Evolutionary conservation across 2,888 invertebrate species (phyloP).

Genomic region (Seira sanloemensis): DNA sequence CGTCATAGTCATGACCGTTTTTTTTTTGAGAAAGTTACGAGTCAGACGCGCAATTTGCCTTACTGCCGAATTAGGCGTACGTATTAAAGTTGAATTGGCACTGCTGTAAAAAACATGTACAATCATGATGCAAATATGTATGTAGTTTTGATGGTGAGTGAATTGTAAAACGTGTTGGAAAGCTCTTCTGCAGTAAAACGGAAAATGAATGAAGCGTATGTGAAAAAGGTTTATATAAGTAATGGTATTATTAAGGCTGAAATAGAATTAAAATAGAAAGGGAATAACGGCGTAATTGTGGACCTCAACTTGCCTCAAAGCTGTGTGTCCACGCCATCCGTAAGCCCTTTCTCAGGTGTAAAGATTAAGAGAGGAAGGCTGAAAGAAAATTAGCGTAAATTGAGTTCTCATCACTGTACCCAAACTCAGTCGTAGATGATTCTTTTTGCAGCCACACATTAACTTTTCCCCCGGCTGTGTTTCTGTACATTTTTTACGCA

Average conservation of each 20-base stretch:
- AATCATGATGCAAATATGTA: not conserved
- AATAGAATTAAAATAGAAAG: no score
- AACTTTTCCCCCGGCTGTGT: no score
- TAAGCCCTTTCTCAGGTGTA: no score
- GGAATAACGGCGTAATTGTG: no score
- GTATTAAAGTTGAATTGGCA: not conserved
- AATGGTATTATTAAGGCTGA: no score
- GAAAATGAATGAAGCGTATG: not conserved
- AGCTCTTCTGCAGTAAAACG: not conserved
- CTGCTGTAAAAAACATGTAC: conserved; percentile 3
- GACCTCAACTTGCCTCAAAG: no score
- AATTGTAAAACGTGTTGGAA: conserved; percentile 2
- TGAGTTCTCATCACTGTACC: no score
- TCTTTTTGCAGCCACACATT: no score
- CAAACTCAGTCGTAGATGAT: no score
- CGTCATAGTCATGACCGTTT: no score
- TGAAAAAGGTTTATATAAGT: no score
- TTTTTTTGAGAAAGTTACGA: not conserved
- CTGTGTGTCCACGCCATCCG: no score
- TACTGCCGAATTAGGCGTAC: not conserved
- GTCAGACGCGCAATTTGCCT: not conserved
- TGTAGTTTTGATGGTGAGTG: not conserved
- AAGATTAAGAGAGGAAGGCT: not conserved
- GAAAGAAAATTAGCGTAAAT: not conserved
- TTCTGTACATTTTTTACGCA: conserved; percentile 26